Base-by-base conservation (phyloP, 30 jellyfish, hydroid and myxozoan species). In the Hydractinia echinata region DNA sequence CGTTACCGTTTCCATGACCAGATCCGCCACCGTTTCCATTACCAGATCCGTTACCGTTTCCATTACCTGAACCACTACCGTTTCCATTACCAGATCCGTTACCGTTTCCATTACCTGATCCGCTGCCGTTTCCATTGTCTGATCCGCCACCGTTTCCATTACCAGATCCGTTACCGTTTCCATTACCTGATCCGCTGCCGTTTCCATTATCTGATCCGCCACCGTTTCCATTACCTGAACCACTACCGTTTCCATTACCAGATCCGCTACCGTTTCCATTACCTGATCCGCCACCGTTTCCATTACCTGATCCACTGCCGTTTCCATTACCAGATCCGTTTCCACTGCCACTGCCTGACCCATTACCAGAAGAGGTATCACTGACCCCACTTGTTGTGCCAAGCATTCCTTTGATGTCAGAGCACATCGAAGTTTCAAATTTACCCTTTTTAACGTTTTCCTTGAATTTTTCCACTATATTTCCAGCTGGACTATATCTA, bases 401-500 rank as follows among this genome's bases (percentile, higher is more conserved):
- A 30, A 74, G 48, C 15, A 55, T 8, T 51, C 83, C 83, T 11
- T 67, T 56, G 55, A 77, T 15, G 53, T 54, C 66, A 21, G 82
- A 77, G 83, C 85, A 77, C 51, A 77, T 77, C 64, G 86, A 67
- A 16, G 83, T 80, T 48, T 85, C 95, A 76, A 94, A 94, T n/a
- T 54, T 81, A 5, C 96, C 96, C 15, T 76, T 54, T 71, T 54
- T 39, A 4, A 94, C 99, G 77, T 94, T 88, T 48, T 88, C 99
- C 51, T 56, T 72, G 82, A 79, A 86, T 83, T 78, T 71, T 51
- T 82, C 87, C 49, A 83, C 58, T 79, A 83, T 83, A 54, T 85
- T 90, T 10, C 99, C 99, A 7, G 95, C 91, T 4, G 99, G 99
- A 51, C 83, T 82, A 66, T 88, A 94, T 39, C 87, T 81, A 7